Conservation (phyloP, 1,140 invertebrate genomes). For the Pogonomyrmex californicus region DNA sequence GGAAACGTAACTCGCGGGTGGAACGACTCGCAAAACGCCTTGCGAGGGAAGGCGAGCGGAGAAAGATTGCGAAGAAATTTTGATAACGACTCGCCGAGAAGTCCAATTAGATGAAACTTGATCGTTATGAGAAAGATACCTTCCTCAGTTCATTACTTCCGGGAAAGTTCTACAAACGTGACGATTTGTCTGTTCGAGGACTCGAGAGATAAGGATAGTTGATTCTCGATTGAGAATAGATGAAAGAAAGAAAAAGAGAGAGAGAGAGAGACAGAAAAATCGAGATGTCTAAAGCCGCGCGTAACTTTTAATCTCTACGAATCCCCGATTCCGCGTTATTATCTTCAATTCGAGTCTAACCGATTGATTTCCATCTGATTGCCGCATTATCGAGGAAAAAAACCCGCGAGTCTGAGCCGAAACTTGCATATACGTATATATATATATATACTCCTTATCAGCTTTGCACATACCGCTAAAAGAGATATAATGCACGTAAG, state of each 20-base stretch:
- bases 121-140: not conserved
- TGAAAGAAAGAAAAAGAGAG: not conserved
- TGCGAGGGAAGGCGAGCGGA: not conserved
- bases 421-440: not conserved
- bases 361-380: not conserved
- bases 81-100: not conserved
- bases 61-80: slow-evolving; percentile 5
- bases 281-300: not conserved
- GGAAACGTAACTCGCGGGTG: not conserved
- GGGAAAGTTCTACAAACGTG: slow-evolving; percentile 7
- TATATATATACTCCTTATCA: slow-evolving; percentile 2
- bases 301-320: slow-evolving; percentile 23
- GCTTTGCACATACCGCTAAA: slow-evolving; percentile 50
- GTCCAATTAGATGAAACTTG: not conserved
- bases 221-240: not conserved
- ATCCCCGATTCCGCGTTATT: not conserved
- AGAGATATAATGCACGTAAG: slow-evolving; percentile 68
- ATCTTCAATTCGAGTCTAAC: slow-evolving; percentile 6
- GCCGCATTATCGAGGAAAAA: not conserved
- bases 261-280: not conserved
- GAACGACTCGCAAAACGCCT: not conserved
- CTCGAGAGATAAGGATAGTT: not conserved
- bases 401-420: slow-evolving; percentile 31
- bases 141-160: not conserved
- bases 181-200: not conserved